Base-by-base conservation (phyloP, 2,113 vertebrate genomes). In the Macquaria ambigua region DNA sequence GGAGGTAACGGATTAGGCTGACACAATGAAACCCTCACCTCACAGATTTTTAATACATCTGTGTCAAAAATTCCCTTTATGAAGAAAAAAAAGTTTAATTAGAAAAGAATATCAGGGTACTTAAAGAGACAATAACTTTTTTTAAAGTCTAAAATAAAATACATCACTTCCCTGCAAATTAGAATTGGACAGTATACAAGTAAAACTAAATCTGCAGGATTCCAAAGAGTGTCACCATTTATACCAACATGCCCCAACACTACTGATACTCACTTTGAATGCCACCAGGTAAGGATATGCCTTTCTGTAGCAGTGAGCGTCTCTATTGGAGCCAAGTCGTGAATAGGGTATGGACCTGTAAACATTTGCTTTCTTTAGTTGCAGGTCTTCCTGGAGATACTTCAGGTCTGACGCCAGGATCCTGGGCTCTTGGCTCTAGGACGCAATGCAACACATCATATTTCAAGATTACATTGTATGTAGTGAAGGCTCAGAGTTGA, bases 291-390 rank as follows among this genome's bases (percentile, higher is more conserved):
- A 94, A 43, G 94, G 94, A 37, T 91, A 95, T 0, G 96, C 96
- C 77, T 96, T 96, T 9, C 95, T 93, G 89, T 94, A 96, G 68
- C 95, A 96, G 93, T 94, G 95, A 1, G 95, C 94, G 1, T 96
- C 95, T 34, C 95, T 85, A 86, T 96, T 96, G 71, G 95, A 96
- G 67, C 92, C 93, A 4, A 96, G 92, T 3, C 95, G 90, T 0
- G 95, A 96, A 70, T 96, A 95, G 0, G 95, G 96, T 66, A 96
- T 96, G n/a, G 96, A 95, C 20, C 93, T 86, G 74, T 93, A 96
- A 5, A 96, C 91, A n/a, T 90, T 95, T 6, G 86, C 68, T 84
- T 96, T 96, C 79, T 93, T 95, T 10, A 94, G 83, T 0, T 96
- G 94, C 50, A 96, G 84, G 79, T 96, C 94, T 1, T 95, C 94